Evolutionary conservation across 2,888 invertebrate species (phyloP).

Genomic region (Apamea anceps): DNA sequence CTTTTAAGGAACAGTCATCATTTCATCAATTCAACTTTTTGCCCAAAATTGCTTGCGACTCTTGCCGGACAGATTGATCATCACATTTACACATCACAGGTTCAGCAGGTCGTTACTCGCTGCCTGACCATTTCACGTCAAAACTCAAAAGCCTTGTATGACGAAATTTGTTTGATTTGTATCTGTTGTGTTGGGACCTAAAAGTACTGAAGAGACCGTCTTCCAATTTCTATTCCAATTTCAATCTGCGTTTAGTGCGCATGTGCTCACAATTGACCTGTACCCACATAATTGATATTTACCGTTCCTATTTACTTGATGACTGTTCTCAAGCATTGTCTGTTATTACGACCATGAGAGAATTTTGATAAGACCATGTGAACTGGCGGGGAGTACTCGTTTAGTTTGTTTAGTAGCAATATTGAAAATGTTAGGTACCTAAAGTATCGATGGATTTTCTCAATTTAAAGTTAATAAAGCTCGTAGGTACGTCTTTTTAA

Average conservation of each 20-base stretch:
- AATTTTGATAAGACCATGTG: conserved; percentile 47
- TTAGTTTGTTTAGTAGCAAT: conserved; percentile 17
- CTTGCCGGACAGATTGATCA: not conserved
- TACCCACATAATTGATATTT: conserved; percentile 39
- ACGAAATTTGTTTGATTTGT: no score
- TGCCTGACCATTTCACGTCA: not conserved
- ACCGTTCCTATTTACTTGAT: conserved; percentile 43
- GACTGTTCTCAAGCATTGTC: conserved; percentile 46
- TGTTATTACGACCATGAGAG: conserved; percentile 47
- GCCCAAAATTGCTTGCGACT: not conserved
- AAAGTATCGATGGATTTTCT: conserved; percentile 11
- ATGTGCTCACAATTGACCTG: conserved; percentile 8
- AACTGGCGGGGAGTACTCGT: conserved; percentile 17
- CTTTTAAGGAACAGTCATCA: not conserved
- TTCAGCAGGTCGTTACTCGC: not conserved
- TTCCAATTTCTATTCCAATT: not conserved
- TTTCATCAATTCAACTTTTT: not conserved
- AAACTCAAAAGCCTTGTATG: not conserved
- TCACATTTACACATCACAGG: not conserved
- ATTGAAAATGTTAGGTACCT: not conserved
- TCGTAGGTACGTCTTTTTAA: not conserved
- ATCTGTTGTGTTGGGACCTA: no score
- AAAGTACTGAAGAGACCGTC: not conserved
- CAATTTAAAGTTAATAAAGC: not conserved
- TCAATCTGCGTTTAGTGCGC: no score